Evolutionary conservation across 1,140 invertebrate genomes (phyloP).

Genomic region (Diabrotica undecimpunctata): DNA sequence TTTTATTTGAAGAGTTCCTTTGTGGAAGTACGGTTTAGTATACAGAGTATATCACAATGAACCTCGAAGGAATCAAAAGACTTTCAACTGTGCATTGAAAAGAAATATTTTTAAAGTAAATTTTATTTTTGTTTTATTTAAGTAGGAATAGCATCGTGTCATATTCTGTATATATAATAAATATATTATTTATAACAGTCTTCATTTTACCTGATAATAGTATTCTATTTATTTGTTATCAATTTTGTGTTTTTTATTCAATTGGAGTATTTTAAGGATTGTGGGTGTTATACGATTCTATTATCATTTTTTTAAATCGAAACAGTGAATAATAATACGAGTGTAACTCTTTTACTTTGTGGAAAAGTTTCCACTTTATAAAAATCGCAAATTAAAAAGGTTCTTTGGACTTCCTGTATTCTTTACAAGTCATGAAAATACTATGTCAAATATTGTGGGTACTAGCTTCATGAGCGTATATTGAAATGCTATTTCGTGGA

Average conservation of each 20-base stretch:
- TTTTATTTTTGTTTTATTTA: slow-evolving; percentile 10
- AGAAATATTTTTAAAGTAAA: slow-evolving; percentile 6
- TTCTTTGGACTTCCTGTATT: no score
- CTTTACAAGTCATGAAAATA: no score
- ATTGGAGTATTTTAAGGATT: slow-evolving; percentile 19
- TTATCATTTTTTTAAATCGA: background rate
- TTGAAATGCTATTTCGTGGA: no score
- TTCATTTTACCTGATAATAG: slow-evolving; percentile 20
- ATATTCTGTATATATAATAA: background rate
- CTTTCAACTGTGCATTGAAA: background rate
- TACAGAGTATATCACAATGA: slow-evolving; percentile 18
- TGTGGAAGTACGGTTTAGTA: slow-evolving; percentile 10
- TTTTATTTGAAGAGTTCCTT: slow-evolving; percentile 4
- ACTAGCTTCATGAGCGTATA: no score
- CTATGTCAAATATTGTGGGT: no score
- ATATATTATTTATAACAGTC: slow-evolving; percentile 19
- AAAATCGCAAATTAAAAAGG: no score
- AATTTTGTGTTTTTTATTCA: slow-evolving; percentile 20
- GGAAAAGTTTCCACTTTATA: no score
- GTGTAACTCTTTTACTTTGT: slow-evolving; percentile 18
- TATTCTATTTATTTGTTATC: slow-evolving; percentile 24
- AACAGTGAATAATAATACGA: slow-evolving; percentile 15
- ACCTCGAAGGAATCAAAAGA: slow-evolving; percentile 1
- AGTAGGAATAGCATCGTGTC: background rate
- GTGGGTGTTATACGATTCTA: slow-evolving; percentile 19